Conservation (phyloP, 2,888 invertebrate genomes). For the Bimastos eiseni region DNA sequence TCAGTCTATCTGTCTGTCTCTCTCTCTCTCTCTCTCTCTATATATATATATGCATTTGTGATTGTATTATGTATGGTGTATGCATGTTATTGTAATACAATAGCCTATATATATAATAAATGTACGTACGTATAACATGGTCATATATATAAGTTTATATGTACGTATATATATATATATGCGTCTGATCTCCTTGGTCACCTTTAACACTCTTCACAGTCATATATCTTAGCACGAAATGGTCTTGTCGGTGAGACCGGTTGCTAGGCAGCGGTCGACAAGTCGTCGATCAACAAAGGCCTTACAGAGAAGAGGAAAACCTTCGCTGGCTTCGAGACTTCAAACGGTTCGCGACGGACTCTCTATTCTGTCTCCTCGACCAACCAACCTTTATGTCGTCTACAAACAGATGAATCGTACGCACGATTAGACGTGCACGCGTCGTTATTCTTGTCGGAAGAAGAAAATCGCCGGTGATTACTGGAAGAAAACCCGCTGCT, state of each 20-base stretch:
- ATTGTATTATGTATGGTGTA: too few relatives aligned
- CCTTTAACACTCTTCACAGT: background rate
- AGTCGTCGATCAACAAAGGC: background rate
- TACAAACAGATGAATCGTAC: background rate
- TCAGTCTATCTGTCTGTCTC: too few relatives aligned
- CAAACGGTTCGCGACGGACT: background rate
- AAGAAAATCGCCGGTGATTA: background rate
- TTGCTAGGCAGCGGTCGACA: conserved; percentile 6
- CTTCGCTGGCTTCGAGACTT: background rate
- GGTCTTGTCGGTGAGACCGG: background rate
- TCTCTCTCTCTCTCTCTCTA: too few relatives aligned
- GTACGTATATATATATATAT: too few relatives aligned
- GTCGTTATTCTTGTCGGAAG: background rate
- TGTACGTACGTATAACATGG: too few relatives aligned
- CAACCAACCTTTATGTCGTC: background rate
- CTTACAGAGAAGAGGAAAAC: background rate
- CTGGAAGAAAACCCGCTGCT: background rate
- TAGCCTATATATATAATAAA: too few relatives aligned
- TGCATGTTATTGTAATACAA: too few relatives aligned
- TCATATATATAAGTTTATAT: too few relatives aligned
- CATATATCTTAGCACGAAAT: background rate
- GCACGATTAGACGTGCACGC: background rate
- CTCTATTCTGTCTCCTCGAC: background rate
- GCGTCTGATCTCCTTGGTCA: background rate
- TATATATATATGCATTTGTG: too few relatives aligned